Conservation (phyloP, 2,888 invertebrate species). For the Lathronympha strigana region DNA sequence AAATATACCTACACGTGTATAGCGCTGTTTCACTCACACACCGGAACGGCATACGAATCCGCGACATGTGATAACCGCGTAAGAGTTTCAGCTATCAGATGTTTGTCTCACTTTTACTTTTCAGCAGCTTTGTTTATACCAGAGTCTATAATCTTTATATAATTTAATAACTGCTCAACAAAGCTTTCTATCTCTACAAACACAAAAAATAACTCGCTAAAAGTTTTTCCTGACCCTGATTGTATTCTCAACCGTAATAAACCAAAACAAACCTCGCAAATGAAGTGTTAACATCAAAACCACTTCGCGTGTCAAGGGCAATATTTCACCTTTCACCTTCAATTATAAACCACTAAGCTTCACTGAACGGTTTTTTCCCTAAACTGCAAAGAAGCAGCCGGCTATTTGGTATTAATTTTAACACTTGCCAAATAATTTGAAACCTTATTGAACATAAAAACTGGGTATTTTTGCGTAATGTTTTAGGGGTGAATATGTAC, state of each 20-base stretch:
- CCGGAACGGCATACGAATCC: too few species aligned
- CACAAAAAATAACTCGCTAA: not conserved
- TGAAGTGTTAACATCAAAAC: slow-evolving; percentile 25
- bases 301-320: slow-evolving; percentile 32
- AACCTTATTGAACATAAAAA: not conserved
- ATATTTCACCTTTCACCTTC: slow-evolving; percentile 7
- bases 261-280: slow-evolving; percentile 15
- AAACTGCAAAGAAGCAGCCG: not conserved
- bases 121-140: too few species aligned
- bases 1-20: too few species aligned
- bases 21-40: too few species aligned
- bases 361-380: slow-evolving; percentile 26
- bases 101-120: too few species aligned
- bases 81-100: too few species aligned
- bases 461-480: too few species aligned
- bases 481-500: too few species aligned
- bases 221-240: not conserved
- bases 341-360: slow-evolving; percentile 27
- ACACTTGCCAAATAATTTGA: not conserved
- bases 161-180: too few species aligned
- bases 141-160: too few species aligned
- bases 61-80: too few species aligned
- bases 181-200: too few species aligned
- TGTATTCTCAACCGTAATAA: not conserved
- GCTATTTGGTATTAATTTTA: not conserved